These are phyloP conservation scores for Rhinolophus sinicus DNA, from an alignment of 2,113 vertebrate species.

Conservation along the genomic window DNA sequence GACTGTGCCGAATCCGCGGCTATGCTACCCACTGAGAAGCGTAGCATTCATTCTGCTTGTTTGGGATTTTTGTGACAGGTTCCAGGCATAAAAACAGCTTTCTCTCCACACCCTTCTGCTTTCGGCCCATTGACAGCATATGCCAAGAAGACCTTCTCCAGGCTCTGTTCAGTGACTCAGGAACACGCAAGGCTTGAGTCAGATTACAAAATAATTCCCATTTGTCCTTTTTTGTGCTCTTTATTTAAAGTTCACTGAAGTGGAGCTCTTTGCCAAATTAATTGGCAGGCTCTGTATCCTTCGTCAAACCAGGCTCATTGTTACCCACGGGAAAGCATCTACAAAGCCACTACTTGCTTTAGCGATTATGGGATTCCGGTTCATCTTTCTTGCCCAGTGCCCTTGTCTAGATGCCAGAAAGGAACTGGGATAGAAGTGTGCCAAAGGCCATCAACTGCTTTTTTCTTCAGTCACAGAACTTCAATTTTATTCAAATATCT, in stretches of 20 bases:
- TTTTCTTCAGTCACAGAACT: background rate
- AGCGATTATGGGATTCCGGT: background rate
- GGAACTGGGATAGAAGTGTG: accelerated
- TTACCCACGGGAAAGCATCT: accelerated
- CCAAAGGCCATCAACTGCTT: background rate
- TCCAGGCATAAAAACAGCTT: constrained; percentile 55
- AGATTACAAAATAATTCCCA: constrained; percentile 21
- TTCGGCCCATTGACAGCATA: background rate
- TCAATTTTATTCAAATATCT: background rate
- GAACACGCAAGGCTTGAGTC: background rate
- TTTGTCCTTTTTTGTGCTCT: constrained; percentile 18
- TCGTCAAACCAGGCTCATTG: background rate
- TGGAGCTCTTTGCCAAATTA: background rate
- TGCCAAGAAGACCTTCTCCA: constrained; percentile 32
- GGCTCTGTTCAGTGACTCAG: background rate
- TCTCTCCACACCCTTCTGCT: background rate
- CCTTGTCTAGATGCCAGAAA: background rate
- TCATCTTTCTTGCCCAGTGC: background rate
- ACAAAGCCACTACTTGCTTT: background rate
- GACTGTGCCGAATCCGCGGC: background rate
- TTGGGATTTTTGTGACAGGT: constrained; percentile 66
- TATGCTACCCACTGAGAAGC: constrained; percentile 17
- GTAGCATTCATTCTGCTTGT: background rate
- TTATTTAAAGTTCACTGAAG: constrained; percentile 48
- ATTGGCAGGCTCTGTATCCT: background rate